A percentile compares a stretch with the other conserved stretches of the same genome.
Evolutionary conservation across 2,888 invertebrate species (phyloP).

Genomic region (Mechanitis mazaeus): DNA sequence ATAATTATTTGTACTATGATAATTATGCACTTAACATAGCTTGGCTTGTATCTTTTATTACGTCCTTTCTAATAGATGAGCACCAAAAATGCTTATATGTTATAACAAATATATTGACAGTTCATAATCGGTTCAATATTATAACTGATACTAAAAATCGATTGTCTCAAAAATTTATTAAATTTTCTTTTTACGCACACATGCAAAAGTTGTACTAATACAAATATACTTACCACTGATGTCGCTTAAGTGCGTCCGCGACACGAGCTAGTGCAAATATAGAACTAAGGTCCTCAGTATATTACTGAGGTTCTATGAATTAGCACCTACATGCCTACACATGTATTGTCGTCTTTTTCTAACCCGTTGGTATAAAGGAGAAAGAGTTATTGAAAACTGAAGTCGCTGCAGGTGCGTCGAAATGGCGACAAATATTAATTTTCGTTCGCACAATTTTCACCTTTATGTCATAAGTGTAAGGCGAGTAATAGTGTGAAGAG

Average conservation of each 20-base stretch:
- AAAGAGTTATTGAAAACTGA: constrained; percentile 22
- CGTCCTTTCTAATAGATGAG: too few species aligned
- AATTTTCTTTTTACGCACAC: too few species aligned
- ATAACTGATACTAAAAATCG: too few species aligned
- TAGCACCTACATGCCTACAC: constrained; percentile 41
- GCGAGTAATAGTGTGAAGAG: constrained; percentile 13
- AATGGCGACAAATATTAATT: constrained; percentile 33
- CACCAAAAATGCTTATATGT: too few species aligned
- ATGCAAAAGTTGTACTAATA: neutral
- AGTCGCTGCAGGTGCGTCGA: constrained; percentile 36
- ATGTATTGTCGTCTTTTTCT: constrained; percentile 35
- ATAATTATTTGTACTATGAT: too few species aligned
- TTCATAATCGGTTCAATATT: too few species aligned
- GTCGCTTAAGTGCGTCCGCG: neutral
- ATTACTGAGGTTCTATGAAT: constrained; percentile 50
- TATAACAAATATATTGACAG: too few species aligned
- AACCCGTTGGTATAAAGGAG: constrained; percentile 31
- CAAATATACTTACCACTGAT: neutral
- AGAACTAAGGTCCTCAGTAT: constrained; percentile 28
- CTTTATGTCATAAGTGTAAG: constrained; percentile 17
- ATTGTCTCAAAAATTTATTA: too few species aligned
- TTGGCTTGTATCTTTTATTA: too few species aligned
- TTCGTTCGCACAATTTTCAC: constrained; percentile 23
- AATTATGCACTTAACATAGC: too few species aligned
- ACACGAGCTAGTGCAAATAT: constrained; percentile 23